Evolutionary conservation across 2,797 vertebrate species (phyloP).

Genomic region (Sebastes baramenuke): DNA sequence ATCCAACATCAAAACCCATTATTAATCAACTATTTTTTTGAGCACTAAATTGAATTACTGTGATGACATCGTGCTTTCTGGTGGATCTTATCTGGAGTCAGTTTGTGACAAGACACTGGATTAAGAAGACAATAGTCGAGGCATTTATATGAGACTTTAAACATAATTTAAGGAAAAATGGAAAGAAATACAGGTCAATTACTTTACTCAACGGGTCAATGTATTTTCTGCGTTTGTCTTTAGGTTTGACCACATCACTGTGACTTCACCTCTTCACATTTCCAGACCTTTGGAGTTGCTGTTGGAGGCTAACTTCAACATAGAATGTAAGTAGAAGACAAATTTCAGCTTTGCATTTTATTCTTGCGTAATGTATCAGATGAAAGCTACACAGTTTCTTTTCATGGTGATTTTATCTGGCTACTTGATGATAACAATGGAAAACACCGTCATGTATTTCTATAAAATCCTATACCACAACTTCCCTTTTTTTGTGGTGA

Average conservation of each 20-base stretch:
- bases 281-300: constrained; percentile 6
- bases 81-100: background rate
- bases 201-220: background rate
- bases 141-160: background rate
- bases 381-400: background rate
- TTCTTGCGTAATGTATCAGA: background rate
- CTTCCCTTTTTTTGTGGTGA: constrained; percentile 24
- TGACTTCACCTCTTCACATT: constrained; percentile 56
- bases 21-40: background rate
- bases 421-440: background rate
- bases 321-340: constrained; percentile 50
- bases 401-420: background rate
- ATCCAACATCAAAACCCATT: background rate
- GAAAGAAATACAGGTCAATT: background rate
- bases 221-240: background rate
- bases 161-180: background rate
- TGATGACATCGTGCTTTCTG: background rate
- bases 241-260: constrained; percentile 77
- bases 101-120: background rate
- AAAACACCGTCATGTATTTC: background rate
- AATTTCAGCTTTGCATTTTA: background rate
- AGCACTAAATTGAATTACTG: background rate
- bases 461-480: background rate
- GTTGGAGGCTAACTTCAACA: background rate
- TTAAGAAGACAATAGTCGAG: background rate